Percentiles rank a stretch among this genome's conserved stretches.
These are phyloP conservation scores for Gopherus flavomarginatus DNA, from an alignment of 2,113 vertebrate species.

Conservation along the genomic window DNA sequence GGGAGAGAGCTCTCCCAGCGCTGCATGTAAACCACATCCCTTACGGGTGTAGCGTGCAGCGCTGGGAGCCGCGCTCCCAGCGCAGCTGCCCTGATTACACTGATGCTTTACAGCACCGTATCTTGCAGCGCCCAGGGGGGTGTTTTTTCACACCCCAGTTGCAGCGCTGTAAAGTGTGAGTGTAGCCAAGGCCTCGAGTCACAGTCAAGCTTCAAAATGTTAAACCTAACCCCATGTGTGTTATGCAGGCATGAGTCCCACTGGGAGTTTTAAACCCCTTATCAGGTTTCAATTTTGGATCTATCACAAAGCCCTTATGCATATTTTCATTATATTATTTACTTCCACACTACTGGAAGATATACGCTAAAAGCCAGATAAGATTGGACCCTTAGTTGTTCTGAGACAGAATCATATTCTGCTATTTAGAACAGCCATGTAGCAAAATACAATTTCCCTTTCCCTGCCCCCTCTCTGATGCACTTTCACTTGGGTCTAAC, in stretches of 20 bases:
- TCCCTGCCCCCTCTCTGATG: neutral
- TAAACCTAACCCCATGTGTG: conserved; percentile 14
- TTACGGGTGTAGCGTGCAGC: too few species aligned
- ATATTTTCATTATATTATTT: conserved; percentile 69
- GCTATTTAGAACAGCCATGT: conserved; percentile 63
- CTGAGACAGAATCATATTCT: conserved; percentile 23
- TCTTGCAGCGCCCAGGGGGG: too few species aligned
- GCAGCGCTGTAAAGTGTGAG: too few species aligned
- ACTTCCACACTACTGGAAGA: conserved; percentile 54
- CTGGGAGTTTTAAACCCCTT: conserved; percentile 28
- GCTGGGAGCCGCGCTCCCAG: too few species aligned
- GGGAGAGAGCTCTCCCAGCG: too few species aligned
- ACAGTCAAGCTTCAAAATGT: conserved; percentile 29
- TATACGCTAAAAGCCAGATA: conserved; percentile 48
- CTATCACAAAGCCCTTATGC: conserved; percentile 48
- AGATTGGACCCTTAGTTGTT: conserved; percentile 29
- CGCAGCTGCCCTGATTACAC: too few species aligned
- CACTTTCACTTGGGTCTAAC: conserved; percentile 49
- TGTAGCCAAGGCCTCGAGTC: too few species aligned
- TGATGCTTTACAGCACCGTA: too few species aligned
- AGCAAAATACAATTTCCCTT: conserved; percentile 51
- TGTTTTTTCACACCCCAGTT: too few species aligned
- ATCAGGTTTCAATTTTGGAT: conserved; percentile 30
- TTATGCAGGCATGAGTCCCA: conserved; percentile 3
- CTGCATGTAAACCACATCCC: too few species aligned